Evolutionary conservation across 37 sponge, comb jelly and placozoan genomes (phyloP), one percentile per base, ranked within the genome.

Genomic region (Chondrilla cf. caribensis): DNA sequence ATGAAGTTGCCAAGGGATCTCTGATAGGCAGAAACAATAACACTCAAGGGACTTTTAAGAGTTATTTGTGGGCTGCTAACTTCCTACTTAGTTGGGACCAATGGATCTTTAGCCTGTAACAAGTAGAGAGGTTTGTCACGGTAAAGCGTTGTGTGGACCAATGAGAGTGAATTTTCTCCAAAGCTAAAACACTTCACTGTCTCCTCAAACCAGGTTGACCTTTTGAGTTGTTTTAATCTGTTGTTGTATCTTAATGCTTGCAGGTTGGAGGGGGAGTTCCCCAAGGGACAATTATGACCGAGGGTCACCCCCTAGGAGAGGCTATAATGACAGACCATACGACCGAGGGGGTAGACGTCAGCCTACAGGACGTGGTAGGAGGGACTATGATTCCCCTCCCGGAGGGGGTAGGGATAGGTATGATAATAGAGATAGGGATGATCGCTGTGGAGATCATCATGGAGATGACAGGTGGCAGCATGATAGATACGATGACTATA

Each of bases 401-500:
- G 22, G 84, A 71, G 83, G 54, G 9, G 32, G 33, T 19, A 35
- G 70, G 22, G 67, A 81, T 54, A 60, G 58, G 78, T n/a, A 43
- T n/a, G 54, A 42, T 40, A 17, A 28, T 18, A 15, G 58, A 35
- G 54, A 72, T 76, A 26, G 71, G 3, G 83, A 51, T 73, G 82
- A 82, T 47, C 70, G 54, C 70, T 15, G 25, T 38, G 60, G 73
- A 9, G 78, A 64, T 85, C 64, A 64, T 67, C 24, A 73, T 81
- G 64, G 81, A 54, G 81, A 77, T 39, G 79, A 79, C 19, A 79
- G 79, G 43, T 55, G 79, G 58, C 58, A 79, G 57, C 58, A 58
- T 32, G 59, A 58, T 28, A 44, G 79, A 28, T 58, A 25, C 54
- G 79, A 79, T 1, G 79, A 79, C 36, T 51, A 58, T 31, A 29